phyloP scores from a whole-genome alignment of 2,888 invertebrate genomes.

The Keiferia lycopersicella region DNA sequence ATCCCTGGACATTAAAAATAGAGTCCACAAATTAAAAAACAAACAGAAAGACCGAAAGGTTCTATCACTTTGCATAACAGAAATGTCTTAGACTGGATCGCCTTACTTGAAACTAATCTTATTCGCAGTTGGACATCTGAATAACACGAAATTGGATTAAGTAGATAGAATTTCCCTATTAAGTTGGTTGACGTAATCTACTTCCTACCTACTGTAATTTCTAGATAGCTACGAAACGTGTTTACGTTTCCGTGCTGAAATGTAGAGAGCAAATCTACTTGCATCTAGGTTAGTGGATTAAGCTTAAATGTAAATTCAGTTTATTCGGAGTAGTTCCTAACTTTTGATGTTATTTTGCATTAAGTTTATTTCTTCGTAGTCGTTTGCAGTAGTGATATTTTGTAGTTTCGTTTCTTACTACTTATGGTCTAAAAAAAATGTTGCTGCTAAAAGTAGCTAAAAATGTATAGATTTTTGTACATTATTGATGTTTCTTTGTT shows the following conservation, averaged over 20 bases:
- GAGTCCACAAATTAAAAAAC: too few species aligned
- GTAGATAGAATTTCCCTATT: not conserved
- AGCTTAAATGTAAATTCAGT: not conserved
- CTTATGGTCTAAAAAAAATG: too few species aligned
- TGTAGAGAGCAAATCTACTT: not conserved
- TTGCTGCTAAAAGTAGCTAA: too few species aligned
- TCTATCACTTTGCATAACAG: too few species aligned
- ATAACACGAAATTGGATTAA: not conserved
- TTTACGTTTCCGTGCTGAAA: not conserved
- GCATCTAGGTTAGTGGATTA: conserved; percentile 5
- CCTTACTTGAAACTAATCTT: not conserved
- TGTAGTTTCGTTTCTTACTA: too few species aligned
- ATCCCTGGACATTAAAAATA: too few species aligned
- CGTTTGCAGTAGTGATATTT: too few species aligned
- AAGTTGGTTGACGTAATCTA: not conserved
- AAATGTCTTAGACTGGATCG: too few species aligned
- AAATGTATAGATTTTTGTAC: too few species aligned
- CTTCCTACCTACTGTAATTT: not conserved
- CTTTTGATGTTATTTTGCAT: not conserved
- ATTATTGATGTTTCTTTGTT: too few species aligned
- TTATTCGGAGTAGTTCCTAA: not conserved
- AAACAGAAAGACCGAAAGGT: too few species aligned
- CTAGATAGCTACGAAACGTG: not conserved
- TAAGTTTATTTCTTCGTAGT: not conserved
- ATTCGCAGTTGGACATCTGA: conserved; percentile 5